Evolutionary conservation across 2,113 vertebrate species (phyloP).

Genomic region (Atrichornis clamosus): DNA sequence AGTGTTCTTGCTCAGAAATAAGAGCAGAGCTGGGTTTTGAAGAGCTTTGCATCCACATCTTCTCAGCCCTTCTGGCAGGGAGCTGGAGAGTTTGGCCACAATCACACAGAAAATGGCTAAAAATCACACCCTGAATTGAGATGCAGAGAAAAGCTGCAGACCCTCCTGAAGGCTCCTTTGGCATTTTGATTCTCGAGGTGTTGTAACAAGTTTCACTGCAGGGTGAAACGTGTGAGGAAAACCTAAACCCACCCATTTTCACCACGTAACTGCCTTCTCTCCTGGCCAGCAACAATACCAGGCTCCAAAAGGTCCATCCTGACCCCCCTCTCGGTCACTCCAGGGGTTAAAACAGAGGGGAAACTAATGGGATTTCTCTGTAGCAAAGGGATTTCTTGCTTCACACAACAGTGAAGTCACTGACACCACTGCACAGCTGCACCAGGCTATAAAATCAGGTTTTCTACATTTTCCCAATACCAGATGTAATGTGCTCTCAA

Average conservation of each 20-base stretch:
- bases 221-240: background rate
- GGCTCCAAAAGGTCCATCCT: background rate
- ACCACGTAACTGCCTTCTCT: accelerated
- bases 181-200: background rate
- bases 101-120: background rate
- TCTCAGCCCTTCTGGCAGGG: background rate
- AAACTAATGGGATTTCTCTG: background rate
- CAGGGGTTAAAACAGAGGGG: background rate
- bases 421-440: background rate
- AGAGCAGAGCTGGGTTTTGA: background rate
- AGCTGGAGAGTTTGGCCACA: background rate
- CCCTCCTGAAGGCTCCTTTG: background rate
- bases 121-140: background rate
- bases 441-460: background rate
- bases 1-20: background rate
- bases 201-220: background rate
- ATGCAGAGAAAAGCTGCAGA: background rate
- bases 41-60: background rate
- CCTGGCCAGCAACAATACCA: background rate
- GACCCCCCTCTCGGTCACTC: accelerated
- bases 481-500: background rate
- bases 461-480: background rate
- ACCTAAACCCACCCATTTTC: background rate
- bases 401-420: background rate
- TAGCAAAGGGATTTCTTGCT: background rate